Evolutionary conservation across 2,113 vertebrate genomes (phyloP).

Genomic region (Sigmodon hispidus): DNA sequence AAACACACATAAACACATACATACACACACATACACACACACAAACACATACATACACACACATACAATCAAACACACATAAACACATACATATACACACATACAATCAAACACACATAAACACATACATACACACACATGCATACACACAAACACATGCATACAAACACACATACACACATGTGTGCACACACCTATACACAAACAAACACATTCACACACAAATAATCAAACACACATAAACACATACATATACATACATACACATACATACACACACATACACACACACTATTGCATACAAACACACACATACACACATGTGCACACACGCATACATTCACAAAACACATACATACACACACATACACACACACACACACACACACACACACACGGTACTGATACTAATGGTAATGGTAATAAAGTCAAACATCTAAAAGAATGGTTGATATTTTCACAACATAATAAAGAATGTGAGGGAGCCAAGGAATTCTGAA

Average conservation of each 20-base stretch:
- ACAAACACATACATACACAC: rapidly evolving
- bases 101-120: no score
- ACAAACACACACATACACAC: rapidly evolving
- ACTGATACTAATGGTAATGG: neutral
- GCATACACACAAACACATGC: no score
- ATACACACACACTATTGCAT: rapidly evolving
- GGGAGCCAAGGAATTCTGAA: slow-evolving; percentile 48
- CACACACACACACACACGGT: neutral
- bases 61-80: no score
- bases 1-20: no score
- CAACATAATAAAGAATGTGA: slow-evolving; percentile 26
- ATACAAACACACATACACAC: rapidly evolving
- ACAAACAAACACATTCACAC: no score
- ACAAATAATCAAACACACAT: neutral
- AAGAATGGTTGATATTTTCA: neutral
- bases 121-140: neutral
- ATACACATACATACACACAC: no score
- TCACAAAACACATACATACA: neutral
- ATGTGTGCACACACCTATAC: no score
- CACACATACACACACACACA: neutral
- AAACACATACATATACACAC: no score
- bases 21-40: neutral
- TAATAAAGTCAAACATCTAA: neutral
- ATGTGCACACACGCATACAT: neutral
- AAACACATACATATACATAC: neutral